Base-by-base conservation (phyloP, 2,113 vertebrate genomes). In the Echinops telfairi region DNA sequence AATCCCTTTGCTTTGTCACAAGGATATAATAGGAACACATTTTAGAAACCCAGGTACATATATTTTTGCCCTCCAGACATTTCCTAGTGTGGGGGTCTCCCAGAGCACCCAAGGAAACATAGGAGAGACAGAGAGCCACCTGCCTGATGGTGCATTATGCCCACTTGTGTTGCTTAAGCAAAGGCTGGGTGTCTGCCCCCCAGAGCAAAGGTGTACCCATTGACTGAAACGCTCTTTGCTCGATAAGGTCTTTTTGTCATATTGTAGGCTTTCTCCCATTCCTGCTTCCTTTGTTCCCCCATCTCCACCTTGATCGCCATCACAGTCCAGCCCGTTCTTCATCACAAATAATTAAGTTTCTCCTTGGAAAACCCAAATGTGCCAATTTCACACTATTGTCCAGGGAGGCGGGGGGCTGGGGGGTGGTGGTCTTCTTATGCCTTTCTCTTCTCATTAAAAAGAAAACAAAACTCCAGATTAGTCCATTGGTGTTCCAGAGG, bases 261-360 rank as follows among this genome's bases (percentile, higher is more conserved):
- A 15, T 16, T 33, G 17, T 70, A 15, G 40, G 25, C n/a, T 14
- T 76, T 89, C 64, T 75, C 64, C 47, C 27, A 25, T 29, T 38
- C 31, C 17, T 7, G 31, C 14, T 60, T 20, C 33, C 19, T 70
- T 64, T 83, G 17, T 71, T n/a, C 68, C n/a, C 16, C 15, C 40
- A 22, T 11, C 36, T 9, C 31, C 12, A 0, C 22, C 3, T 1
- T 27, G 11, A 7, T 12, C 22, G 20, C 38, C 12, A 77, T 10
- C 9, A 62, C 20, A 31, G 17, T 3, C 68, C 38, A 43, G 82
- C 40, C 27, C 57, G 57, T 14, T 57, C 17, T 16, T 57, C 62
- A 20, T 22, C 80, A n/a, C 25, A 89, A 81, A 47, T 12, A 58
- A 78, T 53, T 76, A 66, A 5, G 60, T 19, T 16, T 3, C 33